phyloP scores from a whole-genome alignment of 2,113 vertebrate genomes.

The Colinus virginianus region DNA sequence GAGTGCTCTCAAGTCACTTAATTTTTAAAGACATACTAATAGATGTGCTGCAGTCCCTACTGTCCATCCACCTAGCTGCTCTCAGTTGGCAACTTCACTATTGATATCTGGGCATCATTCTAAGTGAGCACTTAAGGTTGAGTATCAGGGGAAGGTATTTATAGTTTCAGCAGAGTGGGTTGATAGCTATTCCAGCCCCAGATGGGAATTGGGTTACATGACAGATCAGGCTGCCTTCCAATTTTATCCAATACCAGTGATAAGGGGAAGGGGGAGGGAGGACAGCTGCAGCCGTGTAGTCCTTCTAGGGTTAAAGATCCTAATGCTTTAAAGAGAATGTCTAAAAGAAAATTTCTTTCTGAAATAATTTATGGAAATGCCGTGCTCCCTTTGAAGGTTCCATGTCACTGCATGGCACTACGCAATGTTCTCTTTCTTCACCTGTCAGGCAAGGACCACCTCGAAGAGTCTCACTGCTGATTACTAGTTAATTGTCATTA shows the following conservation, averaged over 20 bases:
- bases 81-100: slow-evolving; percentile 39
- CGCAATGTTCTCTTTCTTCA: slow-evolving; percentile 84
- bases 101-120: slow-evolving; percentile 66
- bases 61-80: slow-evolving; percentile 47
- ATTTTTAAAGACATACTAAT: slow-evolving; percentile 43
- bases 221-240: slow-evolving; percentile 24
- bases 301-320: slow-evolving; percentile 85
- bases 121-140: slow-evolving; percentile 70
- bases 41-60: not conserved
- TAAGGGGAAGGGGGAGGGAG: slow-evolving; percentile 20
- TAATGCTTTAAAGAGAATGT: slow-evolving; percentile 80
- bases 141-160: slow-evolving; percentile 66
- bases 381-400: slow-evolving; percentile 84
- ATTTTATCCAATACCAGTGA: slow-evolving; percentile 38
- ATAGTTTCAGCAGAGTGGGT: slow-evolving; percentile 59
- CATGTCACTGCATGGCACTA: slow-evolving; percentile 83
- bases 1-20: not conserved
- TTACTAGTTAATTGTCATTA: slow-evolving; percentile 91
- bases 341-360: slow-evolving; percentile 84
- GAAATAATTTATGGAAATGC: slow-evolving; percentile 88
- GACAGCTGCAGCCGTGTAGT: slow-evolving; percentile 65
- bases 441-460: slow-evolving; percentile 87
- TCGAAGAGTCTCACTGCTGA: slow-evolving; percentile 86
- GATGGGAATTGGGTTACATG: slow-evolving; percentile 65
- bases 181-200: slow-evolving; percentile 65